Evolutionary conservation across 2,888 invertebrate genomes (phyloP), one percentile per base, ranked within the genome.

Genomic region (Pristionchus arcanus): DNA sequence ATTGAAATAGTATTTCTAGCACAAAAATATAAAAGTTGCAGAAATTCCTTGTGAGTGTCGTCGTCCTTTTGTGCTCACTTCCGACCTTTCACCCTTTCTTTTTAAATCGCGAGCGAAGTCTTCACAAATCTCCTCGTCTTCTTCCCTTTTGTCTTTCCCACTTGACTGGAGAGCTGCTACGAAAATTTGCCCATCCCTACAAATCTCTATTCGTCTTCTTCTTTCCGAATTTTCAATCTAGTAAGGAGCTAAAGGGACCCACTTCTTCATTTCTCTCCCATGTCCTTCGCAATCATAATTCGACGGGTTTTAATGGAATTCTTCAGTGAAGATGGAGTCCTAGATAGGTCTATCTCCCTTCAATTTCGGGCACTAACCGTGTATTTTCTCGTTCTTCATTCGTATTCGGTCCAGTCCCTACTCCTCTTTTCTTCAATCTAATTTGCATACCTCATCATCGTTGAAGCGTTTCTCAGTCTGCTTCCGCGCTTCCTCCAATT

Each of bases 401-500:
- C 84, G 59, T 81, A 49, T 31, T 71, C 53, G 31, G n/a, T 25
- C 81, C 81, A 55, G 9, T 28, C 49, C 53, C n/a, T 84, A 16
- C 55, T 63, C 68, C 85, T 87, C 49, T 71, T 81, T 68, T 68
- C 31, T 49, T 83, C 25, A 53, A 34, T 63, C 71, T 81, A 89
- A 49, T 86, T 84, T 84, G 84, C 85, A 90, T 90, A 90, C 88
- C 59, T 90, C 90, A 90, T 90, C 90, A 90, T 90, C 90, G 88
- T 88, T 81, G 83, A 81, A 77, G 31, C 34, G 25, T 71, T 74
- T 86, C 88, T 88, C 86, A 87, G 77, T 84, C 77, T 87, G 66
- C 66, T 85, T 90, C 71, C 77, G 89, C 87, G 86, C 85, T n/a
- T 86, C 77, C 5, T 7, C 77, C 42, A 77, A 77, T 42, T 77